Percentiles rank a stretch among this genome's conserved stretches.
phyloP scores from a whole-genome alignment of 2,113 vertebrate species.

The Mohoua ochrocephala region DNA sequence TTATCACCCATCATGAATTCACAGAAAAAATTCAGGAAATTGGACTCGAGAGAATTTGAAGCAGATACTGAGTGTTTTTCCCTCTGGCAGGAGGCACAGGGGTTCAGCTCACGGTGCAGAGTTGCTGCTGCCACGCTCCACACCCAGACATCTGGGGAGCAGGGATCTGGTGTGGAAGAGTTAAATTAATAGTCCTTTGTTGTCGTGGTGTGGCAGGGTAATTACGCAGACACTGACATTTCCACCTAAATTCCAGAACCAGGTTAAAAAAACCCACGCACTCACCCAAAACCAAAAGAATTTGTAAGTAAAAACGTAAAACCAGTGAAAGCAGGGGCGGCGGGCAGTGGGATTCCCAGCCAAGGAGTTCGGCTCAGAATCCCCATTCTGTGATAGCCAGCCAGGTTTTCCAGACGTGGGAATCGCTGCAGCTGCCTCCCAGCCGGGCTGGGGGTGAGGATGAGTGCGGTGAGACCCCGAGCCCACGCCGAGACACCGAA shows the following conservation, averaged over 20 bases:
- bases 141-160: background rate
- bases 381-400: background rate
- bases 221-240: background rate
- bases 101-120: background rate
- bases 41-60: background rate
- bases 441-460: background rate
- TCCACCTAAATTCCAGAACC: background rate
- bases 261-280: background rate
- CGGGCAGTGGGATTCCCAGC: background rate
- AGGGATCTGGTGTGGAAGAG: background rate
- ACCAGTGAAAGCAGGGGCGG: background rate
- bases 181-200: background rate
- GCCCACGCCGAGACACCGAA: rapidly evolving
- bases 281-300: background rate
- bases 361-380: rapidly evolving
- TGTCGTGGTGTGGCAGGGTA: background rate
- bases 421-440: background rate
- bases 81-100: background rate
- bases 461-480: background rate
- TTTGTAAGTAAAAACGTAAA: background rate
- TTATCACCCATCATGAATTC: background rate
- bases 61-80: background rate
- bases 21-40: background rate
- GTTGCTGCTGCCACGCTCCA: background rate
- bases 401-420: rapidly evolving